A percentile compares a stretch with the other conserved stretches of the same genome.
phyloP scores from a whole-genome alignment of 2,113 vertebrate species.

The Otus sunia region DNA sequence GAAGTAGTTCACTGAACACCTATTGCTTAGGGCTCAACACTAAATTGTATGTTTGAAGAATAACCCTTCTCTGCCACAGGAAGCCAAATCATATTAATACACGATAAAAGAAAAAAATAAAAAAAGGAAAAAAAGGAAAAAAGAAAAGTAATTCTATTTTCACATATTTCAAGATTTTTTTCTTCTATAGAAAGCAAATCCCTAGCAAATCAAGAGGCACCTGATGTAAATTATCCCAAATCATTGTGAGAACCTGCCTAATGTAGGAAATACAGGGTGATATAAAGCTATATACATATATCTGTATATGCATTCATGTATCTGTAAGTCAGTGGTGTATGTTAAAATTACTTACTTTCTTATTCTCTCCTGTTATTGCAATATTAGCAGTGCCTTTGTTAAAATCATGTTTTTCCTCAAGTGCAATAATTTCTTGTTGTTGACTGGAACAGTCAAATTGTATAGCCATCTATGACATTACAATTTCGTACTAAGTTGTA shows the following conservation, averaged over 20 bases:
- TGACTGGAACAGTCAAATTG: background rate
- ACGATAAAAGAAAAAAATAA: too few relatives aligned
- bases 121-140: accelerated
- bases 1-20: background rate
- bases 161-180: background rate
- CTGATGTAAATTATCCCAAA: background rate
- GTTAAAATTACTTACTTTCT: background rate
- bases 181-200: background rate
- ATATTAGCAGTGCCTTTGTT: background rate
- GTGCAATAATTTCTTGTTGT: background rate
- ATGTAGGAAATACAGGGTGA: background rate
- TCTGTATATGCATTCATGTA: accelerated
- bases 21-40: background rate
- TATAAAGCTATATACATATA: background rate
- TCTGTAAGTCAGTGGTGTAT: background rate
- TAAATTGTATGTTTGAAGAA: background rate
- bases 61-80: background rate
- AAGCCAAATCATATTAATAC: background rate
- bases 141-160: background rate
- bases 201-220: background rate
- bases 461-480: background rate
- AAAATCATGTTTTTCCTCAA: background rate
- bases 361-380: background rate
- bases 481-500: background rate
- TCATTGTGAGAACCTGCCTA: background rate